These are phyloP conservation scores for Epinephelus awoara DNA, from an alignment of 2,797 vertebrate genomes.

Conservation along the genomic window DNA sequence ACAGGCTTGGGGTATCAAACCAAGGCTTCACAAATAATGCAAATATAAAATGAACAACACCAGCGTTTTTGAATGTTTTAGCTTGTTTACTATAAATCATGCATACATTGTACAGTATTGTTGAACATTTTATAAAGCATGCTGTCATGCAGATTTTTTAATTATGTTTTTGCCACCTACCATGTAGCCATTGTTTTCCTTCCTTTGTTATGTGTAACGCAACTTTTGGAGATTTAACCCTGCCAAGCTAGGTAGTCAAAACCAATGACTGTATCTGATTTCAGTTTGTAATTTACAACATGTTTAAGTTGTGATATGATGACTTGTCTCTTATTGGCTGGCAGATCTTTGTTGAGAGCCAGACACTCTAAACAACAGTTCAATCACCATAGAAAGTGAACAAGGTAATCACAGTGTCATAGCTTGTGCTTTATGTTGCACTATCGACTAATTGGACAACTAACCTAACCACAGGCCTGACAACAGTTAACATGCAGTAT, in stretches of 20 bases:
- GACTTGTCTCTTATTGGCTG: background rate
- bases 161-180: background rate
- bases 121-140: background rate
- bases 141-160: background rate
- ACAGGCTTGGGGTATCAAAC: background rate
- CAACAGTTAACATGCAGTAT: background rate
- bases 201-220: background rate
- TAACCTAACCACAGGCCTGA: background rate
- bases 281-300: background rate
- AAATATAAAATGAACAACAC: background rate
- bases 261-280: background rate
- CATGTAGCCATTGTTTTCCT: background rate
- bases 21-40: background rate
- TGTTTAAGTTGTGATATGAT: background rate
- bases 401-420: background rate
- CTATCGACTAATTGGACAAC: background rate
- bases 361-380: background rate
- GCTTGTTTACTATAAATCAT: background rate
- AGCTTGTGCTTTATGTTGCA: background rate
- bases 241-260: background rate
- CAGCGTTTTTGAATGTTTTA: background rate
- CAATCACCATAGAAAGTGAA: background rate
- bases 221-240: background rate
- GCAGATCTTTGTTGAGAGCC: background rate
- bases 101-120: background rate